Conservation (phyloP, 2,113 vertebrate species). For the Microcebus ravelobensis region DNA sequence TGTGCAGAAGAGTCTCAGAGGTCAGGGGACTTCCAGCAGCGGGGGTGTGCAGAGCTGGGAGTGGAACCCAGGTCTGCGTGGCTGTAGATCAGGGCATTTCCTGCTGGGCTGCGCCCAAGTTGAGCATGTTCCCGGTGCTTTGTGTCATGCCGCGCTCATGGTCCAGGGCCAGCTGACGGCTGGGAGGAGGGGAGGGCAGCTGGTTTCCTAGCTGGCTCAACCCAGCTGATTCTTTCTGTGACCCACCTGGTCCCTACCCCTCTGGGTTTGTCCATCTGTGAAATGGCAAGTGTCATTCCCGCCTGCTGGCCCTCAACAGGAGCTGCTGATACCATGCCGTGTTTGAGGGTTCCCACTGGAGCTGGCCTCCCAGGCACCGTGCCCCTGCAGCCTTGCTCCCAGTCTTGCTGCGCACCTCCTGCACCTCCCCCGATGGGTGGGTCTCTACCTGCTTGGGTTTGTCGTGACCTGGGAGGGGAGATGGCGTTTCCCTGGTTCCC, state of each 20-base stretch:
- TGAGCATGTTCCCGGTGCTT: rapidly evolving
- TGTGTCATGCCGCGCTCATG: rapidly evolving
- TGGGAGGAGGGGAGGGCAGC: background rate
- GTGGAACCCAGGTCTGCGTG: background rate
- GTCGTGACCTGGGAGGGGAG: background rate
- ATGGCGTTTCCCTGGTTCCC: rapidly evolving
- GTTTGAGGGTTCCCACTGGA: background rate
- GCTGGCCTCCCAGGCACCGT: rapidly evolving
- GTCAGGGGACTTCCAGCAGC: background rate
- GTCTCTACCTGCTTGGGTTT: background rate
- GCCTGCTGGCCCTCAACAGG: background rate
- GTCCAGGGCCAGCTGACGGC: background rate
- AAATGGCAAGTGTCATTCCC: background rate
- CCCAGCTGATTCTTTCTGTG: background rate
- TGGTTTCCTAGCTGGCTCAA: background rate
- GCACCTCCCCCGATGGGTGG: no score
- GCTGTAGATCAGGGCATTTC: background rate
- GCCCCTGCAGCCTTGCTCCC: background rate
- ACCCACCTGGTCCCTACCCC: background rate
- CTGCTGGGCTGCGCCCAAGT: background rate
- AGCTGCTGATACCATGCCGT: no score
- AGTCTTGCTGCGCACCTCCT: background rate
- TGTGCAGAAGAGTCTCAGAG: background rate
- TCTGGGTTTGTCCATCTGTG: background rate
- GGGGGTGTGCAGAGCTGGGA: background rate